Evolutionary conservation across 2,113 vertebrate genomes (phyloP), one percentile per base, ranked within the genome.

Genomic region (Takifugu flavidus): DNA sequence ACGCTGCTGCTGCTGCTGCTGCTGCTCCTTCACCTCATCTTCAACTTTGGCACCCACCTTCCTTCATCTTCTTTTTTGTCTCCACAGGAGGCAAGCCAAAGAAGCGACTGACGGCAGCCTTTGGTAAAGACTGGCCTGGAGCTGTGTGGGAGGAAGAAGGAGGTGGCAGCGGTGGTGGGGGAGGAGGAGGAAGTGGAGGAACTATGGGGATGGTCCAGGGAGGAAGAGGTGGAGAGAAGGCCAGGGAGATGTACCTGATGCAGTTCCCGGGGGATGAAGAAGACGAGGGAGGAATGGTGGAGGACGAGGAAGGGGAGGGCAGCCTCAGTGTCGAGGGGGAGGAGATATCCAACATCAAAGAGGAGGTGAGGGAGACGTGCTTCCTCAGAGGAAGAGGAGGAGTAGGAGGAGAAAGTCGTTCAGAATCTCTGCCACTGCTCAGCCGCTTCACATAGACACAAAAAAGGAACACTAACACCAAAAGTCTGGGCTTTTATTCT

Each of bases 261-360:
- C 88, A 89, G 83, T 86, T 87, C 85, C 88, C 89, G 8, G 69
- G 81, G 78, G 86, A 79, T 62, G 86, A 81, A 71, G 89, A 89
- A 70, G 87, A 86, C 59, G 88, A 87, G 75, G 82, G 80, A 77
- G 82, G 73, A 57, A 82, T 82, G 81, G 70, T 28, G 80, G 84
- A 80, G 71, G 89, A 88, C 67, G 85, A 86, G 82, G 87, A 85
- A 81, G 89, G 86, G 85, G 90, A 89, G 81, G 83, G 83, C 80
- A 86, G 80, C 77, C 77, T 81, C 67, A 82, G 85, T 55, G 82
- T 78, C 72, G 87, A 90, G 87, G 86, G 82, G 84, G 88, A 91
- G 87, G 91, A 92, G 86, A 88, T 83, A 55, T 73, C 86, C 78
- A 78, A 85, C 78, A 91, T 92, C 88, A 92, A 92, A 88, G 90